A percentile compares a stretch with the other conserved stretches of the same genome.
Conservation (phyloP, 2,113 vertebrate species). For the Pyrgilauda ruficollis region DNA sequence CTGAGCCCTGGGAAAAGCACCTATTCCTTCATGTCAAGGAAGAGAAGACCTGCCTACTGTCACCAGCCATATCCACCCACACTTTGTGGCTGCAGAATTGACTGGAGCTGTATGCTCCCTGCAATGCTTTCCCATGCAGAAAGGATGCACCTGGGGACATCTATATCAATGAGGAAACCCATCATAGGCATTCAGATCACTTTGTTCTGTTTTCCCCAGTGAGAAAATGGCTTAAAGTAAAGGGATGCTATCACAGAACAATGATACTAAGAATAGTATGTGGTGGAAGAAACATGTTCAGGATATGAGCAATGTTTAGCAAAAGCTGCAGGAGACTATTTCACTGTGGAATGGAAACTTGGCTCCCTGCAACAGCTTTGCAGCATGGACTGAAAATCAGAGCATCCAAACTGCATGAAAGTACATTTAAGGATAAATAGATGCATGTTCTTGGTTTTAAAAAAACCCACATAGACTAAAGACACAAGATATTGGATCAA, state of each 20-base stretch:
- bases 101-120: not conserved
- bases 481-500: not conserved
- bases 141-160: not conserved
- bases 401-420: not conserved
- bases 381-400: not conserved
- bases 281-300: not conserved
- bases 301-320: not conserved
- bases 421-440: not conserved
- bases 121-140: fast-evolving
- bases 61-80: no score
- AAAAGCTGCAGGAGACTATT: not conserved
- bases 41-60: not conserved
- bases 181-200: not conserved
- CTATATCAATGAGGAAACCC: not conserved
- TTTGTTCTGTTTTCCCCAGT: not conserved
- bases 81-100: not conserved
- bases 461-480: not conserved
- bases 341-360: not conserved
- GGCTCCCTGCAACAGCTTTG: not conserved
- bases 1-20: not conserved
- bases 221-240: not conserved
- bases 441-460: not conserved
- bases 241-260: not conserved
- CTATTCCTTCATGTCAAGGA: not conserved
- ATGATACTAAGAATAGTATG: not conserved